These are phyloP conservation scores for Xestobium rufovillosum DNA, from an alignment of 2,888 invertebrate species.

Conservation along the genomic window DNA sequence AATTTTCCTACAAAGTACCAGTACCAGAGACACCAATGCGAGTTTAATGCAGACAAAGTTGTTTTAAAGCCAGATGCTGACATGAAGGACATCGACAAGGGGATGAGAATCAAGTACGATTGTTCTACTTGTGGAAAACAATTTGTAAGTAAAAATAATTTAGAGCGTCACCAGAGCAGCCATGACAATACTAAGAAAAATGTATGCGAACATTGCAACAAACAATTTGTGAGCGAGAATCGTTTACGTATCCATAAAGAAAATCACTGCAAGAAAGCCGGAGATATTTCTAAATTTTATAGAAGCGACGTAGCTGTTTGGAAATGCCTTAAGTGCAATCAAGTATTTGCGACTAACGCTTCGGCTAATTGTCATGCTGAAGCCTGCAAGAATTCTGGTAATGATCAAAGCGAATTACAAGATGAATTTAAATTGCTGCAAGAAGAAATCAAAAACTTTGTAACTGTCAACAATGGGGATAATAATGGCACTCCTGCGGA, in stretches of 20 bases:
- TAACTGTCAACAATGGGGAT: conserved; percentile 7
- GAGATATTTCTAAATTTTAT: conserved; percentile 42
- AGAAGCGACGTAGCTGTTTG: conserved; percentile 42
- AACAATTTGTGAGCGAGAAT: conserved; percentile 42
- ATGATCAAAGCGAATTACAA: background rate
- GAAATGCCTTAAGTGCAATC: conserved; percentile 41
- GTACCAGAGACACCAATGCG: conserved; percentile 43
- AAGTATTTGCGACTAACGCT: conserved; percentile 38
- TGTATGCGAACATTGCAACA: conserved; percentile 41
- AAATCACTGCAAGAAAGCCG: conserved; percentile 43
- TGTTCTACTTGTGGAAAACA: conserved; percentile 40
- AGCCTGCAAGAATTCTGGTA: conserved; percentile 27
- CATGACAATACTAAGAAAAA: conserved; percentile 39
- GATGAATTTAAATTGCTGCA: conserved; percentile 8
- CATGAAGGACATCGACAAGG: conserved; percentile 36
- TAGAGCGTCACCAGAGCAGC: conserved; percentile 38
- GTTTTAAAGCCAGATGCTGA: conserved; percentile 38
- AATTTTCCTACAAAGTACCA: conserved; percentile 44
- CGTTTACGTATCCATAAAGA: conserved; percentile 42
- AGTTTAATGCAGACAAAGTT: conserved; percentile 42
- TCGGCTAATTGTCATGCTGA: conserved; percentile 35
- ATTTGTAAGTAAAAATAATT: conserved; percentile 40
- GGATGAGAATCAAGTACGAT: conserved; percentile 36
- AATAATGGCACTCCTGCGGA: conserved; percentile 14
- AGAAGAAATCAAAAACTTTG: conserved; percentile 12